phyloP scores from a whole-genome alignment of 1,140 invertebrate species.

The Neoseiulus cucumeris region DNA sequence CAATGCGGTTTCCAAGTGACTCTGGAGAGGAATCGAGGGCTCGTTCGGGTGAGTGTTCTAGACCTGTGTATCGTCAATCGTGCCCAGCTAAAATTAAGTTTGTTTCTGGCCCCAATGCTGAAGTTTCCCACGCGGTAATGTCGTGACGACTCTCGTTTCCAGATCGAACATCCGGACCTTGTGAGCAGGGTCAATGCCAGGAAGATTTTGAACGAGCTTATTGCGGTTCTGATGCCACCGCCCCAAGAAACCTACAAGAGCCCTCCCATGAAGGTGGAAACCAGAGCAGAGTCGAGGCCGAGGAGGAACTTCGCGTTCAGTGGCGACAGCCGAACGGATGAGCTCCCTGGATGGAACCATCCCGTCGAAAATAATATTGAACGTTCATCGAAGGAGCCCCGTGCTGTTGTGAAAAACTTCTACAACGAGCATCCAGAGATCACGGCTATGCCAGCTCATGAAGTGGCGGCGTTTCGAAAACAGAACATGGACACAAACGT shows the following conservation, averaged over 20 bases:
- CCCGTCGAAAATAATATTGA: neutral
- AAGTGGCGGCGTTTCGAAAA: neutral
- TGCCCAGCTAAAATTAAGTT: too few species aligned
- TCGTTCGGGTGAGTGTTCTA: too few species aligned
- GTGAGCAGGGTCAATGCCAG: neutral
- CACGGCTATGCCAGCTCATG: slow-evolving; percentile 21
- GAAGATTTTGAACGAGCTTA: neutral
- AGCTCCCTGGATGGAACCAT: neutral
- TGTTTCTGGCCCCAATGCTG: too few species aligned
- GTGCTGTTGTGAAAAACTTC: slow-evolving; percentile 44
- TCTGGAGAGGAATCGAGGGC: too few species aligned
- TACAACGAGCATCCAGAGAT: slow-evolving; percentile 56
- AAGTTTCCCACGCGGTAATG: too few species aligned
- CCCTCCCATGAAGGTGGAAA: neutral
- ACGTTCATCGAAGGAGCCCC: neutral
- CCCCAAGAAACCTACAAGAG: neutral
- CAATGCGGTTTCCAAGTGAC: too few species aligned
- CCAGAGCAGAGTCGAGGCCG: neutral
- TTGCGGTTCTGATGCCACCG: neutral
- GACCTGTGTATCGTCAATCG: too few species aligned
- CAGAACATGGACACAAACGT: neutral
- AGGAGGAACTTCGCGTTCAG: neutral
- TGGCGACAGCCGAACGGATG: neutral
- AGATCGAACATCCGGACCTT: neutral
- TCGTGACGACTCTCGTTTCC: neutral